Evolutionary conservation across 1,140 invertebrate genomes (phyloP).

Genomic region (Phymastichus coffea): DNA sequence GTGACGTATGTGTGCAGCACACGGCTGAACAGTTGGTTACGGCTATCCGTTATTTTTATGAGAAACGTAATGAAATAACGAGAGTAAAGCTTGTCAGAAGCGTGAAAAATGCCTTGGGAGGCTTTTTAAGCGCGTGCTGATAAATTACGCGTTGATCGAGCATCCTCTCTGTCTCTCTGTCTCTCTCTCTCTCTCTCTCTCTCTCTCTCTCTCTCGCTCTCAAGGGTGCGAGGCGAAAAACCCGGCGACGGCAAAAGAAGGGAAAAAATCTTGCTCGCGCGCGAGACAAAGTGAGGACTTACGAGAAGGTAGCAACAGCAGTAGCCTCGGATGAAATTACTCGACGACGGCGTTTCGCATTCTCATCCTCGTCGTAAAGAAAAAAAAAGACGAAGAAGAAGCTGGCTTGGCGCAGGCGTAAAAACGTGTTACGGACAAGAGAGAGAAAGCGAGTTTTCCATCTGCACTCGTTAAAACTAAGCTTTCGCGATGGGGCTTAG

Average conservation of each 20-base stretch:
- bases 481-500: background rate
- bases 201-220: too few species aligned
- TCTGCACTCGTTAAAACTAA: constrained; percentile 44
- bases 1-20: too few species aligned
- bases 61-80: constrained; percentile 21
- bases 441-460: constrained; percentile 37
- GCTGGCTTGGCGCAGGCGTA: too few species aligned
- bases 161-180: background rate
- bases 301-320: background rate
- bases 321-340: constrained; percentile 13
- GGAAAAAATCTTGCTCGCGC: background rate
- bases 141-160: constrained; percentile 20
- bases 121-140: constrained; percentile 14
- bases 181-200: too few species aligned
- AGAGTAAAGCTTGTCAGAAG: constrained; percentile 12
- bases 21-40: background rate
- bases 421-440: constrained; percentile 31
- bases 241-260: background rate
- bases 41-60: constrained; percentile 17
- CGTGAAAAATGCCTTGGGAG: constrained; percentile 15
- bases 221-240: background rate
- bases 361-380: constrained; percentile 21
- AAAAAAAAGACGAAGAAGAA: too few species aligned
- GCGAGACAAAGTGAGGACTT: constrained; percentile 10
- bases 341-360: constrained; percentile 2